phyloP scores from a whole-genome alignment of 2,888 invertebrate genomes.

The Eupithecia inturbata region DNA sequence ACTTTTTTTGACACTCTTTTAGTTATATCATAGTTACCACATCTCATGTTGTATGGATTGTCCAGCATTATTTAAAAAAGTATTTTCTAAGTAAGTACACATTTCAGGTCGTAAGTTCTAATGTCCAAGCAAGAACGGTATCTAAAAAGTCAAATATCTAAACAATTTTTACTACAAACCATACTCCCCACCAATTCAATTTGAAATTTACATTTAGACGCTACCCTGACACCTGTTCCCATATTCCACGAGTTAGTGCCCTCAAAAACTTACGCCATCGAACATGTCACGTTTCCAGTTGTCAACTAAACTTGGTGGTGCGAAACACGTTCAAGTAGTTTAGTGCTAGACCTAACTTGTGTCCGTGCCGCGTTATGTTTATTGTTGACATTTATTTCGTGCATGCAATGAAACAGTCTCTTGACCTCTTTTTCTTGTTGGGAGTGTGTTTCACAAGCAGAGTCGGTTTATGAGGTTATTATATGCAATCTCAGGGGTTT shows the following conservation, averaged over 20 bases:
- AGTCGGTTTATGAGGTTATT: not conserved
- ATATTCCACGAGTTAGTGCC: conserved; percentile 18
- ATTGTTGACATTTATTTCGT: conserved; percentile 6
- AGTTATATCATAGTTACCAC: too few relatives aligned
- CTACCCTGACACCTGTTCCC: conserved; percentile 20
- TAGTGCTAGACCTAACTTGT: conserved; percentile 4
- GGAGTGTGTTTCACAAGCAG: not conserved
- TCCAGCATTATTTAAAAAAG: too few relatives aligned
- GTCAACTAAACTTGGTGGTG: conserved; percentile 17
- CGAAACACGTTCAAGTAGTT: conserved; percentile 22
- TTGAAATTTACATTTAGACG: conserved; percentile 5
- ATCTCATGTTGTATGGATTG: too few relatives aligned
- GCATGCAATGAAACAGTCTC: not conserved
- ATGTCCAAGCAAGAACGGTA: not conserved
- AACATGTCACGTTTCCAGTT: conserved; percentile 20
- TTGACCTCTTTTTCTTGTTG: not conserved
- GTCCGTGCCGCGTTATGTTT: not conserved
- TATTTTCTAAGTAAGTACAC: too few relatives aligned
- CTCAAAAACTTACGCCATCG: conserved; percentile 22
- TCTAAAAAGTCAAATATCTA: not conserved
- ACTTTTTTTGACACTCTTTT: too few relatives aligned
- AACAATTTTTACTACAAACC: not conserved
- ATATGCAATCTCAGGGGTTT: not conserved
- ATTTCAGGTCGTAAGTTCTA: too few relatives aligned
- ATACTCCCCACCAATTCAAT: not conserved